Percentiles rank a stretch among this genome's conserved stretches.
These are phyloP conservation scores for Sporophila hypoxantha DNA, from an alignment of 2,113 vertebrate genomes.

Conservation along the genomic window DNA sequence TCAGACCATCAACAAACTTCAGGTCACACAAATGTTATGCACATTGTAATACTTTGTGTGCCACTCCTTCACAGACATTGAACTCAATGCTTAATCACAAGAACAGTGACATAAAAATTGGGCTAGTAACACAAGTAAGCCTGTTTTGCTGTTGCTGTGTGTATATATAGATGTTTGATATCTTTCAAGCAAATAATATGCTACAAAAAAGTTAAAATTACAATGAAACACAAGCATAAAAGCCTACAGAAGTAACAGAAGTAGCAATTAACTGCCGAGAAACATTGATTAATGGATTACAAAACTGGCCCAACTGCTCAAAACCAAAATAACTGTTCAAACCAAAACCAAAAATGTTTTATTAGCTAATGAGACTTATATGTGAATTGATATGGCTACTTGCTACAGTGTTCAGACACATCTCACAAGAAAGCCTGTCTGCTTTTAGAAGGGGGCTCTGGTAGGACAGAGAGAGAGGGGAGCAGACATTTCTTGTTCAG, in stretches of 20 bases:
- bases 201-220: background rate
- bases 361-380: background rate
- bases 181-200: background rate
- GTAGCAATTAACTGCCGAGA: background rate
- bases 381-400: background rate
- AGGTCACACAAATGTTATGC: background rate
- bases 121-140: background rate
- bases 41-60: background rate
- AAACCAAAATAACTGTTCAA: background rate
- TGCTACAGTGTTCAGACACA: background rate
- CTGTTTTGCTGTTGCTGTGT: background rate
- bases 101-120: background rate
- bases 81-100: background rate
- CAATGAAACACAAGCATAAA: background rate
- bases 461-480: background rate
- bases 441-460: background rate
- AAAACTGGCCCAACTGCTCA: background rate
- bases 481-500: background rate
- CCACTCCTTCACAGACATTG: background rate
- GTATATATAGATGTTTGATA: background rate
- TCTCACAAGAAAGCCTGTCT: background rate
- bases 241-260: background rate
- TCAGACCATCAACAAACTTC: background rate
- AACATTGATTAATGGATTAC: background rate
- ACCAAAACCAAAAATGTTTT: background rate